Conservation (phyloP, 2,888 invertebrate genomes). For the Drosophila mimetica region DNA sequence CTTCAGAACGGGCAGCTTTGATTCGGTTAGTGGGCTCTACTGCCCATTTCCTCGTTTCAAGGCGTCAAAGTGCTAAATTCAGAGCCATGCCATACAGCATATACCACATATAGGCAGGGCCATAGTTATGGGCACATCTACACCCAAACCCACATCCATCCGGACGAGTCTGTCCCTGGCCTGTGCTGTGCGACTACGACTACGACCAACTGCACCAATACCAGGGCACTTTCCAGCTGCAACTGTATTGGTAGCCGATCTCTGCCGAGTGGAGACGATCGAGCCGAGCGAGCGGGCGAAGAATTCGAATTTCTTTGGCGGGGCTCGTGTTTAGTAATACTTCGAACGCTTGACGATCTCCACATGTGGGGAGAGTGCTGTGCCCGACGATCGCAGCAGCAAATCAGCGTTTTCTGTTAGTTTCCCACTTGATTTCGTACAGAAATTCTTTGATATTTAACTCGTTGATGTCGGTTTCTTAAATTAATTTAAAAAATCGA, state of each 20-base stretch:
- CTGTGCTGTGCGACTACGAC: slow-evolving; percentile 23
- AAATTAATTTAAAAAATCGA: background rate
- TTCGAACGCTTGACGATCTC: slow-evolving; percentile 85
- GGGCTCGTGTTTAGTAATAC: slow-evolving; percentile 84
- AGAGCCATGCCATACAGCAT: slow-evolving; percentile 6
- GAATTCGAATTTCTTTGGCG: slow-evolving; percentile 82
- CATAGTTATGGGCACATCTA: background rate
- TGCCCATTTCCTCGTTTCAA: slow-evolving; percentile 79
- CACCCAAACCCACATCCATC: slow-evolving; percentile 16
- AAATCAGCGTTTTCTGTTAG: slow-evolving; percentile 65
- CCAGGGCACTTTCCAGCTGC: slow-evolving; percentile 9
- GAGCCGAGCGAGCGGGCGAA: slow-evolving; percentile 39
- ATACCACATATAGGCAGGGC: slow-evolving; percentile 20
- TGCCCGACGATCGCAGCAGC: slow-evolving; percentile 80
- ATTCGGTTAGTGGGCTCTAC: slow-evolving; percentile 18
- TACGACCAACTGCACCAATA: slow-evolving; percentile 33
- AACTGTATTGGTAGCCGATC: slow-evolving; percentile 55
- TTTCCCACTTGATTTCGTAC: slow-evolving; percentile 45
- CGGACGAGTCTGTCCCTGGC: slow-evolving; percentile 38
- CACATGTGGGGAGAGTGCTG: slow-evolving; percentile 84
- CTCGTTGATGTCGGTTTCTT: slow-evolving; percentile 13
- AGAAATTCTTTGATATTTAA: background rate
- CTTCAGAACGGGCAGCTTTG: slow-evolving; percentile 10
- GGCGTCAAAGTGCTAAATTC: slow-evolving; percentile 81
- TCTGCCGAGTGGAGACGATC: slow-evolving; percentile 40